Evolutionary conservation across 2,113 vertebrate species (phyloP), one percentile per base, ranked within the genome.

Genomic region (Campylomormyrus tamandua): DNA sequence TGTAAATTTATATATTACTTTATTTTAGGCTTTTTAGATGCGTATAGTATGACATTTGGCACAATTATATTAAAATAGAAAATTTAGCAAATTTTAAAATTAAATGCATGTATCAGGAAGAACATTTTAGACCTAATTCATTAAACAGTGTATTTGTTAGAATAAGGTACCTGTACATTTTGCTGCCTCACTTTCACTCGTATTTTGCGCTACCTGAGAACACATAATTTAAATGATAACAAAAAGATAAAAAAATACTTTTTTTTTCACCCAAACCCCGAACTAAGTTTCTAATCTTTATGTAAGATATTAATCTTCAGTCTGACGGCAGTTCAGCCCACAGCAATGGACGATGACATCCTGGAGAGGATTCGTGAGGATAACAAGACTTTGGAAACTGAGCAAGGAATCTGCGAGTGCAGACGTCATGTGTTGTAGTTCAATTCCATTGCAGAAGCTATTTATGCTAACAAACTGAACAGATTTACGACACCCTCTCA

Each of bases 1-100:
- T 53, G 46, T 87, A 87, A 87, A 87, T 52, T 15, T 50, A 87
- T 87, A 87, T 87, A 87, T 87, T 87, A 87, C 49, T 87, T 87
- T 52, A 87, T 52, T 27, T 85, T 85, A 85, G 46, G 35, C 3
- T 17, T 24, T 87, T 87, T 87, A 50, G 27, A 53, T 87, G 42
- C 49, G 15, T 52, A 27, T 7, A 31, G 21, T 17, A 87, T 50
- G 83, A 48, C 19, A 83, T 42, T 83, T 42, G 77, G 31, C 42
- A 45, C 13, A 84, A 84, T 84, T 84, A 48, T 24, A 24, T 84
- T 48, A 84, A 84, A 84, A 84, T 84, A 84, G 42, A 84, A 46
- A 46, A 46, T 84, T 48, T 84, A 46, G 8, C 42, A 39, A 80
- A 80, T 83, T 83, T 83, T 83, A n/a, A 77, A 80, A 80, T 42